These are phyloP conservation scores for Achatina immaculata DNA, from an alignment of 1,140 invertebrate genomes.

Conservation along the genomic window DNA sequence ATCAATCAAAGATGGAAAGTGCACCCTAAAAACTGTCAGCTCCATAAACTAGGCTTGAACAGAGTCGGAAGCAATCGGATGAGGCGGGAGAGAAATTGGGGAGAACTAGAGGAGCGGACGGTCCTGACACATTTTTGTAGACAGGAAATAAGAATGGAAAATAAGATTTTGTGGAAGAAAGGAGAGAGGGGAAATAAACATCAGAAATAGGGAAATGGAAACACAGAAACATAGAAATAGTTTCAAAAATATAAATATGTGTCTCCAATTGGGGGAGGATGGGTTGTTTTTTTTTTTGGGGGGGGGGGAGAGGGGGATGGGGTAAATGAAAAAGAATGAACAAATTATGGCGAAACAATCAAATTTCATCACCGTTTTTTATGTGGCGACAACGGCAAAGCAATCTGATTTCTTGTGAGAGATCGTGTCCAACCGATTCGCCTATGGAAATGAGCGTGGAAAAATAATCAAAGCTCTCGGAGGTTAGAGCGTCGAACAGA, in stretches of 20 bases:
- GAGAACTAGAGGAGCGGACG: neutral
- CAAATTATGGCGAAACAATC: neutral
- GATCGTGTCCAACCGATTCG: neutral
- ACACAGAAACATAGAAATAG: neutral
- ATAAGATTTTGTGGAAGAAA: neutral
- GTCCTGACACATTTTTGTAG: too few species aligned
- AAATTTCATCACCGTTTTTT: slow-evolving; percentile 17
- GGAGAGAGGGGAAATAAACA: neutral
- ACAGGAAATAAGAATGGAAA: too few species aligned
- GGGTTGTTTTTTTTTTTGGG: too few species aligned
- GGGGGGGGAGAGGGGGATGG: neutral
- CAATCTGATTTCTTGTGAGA: slow-evolving; percentile 10
- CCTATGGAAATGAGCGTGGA: neutral
- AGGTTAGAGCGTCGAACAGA: neutral
- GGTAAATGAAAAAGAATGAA: neutral
- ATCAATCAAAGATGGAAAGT: slow-evolving; percentile 19
- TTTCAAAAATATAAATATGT: neutral
- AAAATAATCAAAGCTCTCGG: neutral
- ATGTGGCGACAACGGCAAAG: neutral
- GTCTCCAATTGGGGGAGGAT: too few species aligned
- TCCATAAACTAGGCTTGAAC: neutral
- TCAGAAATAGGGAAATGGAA: neutral
- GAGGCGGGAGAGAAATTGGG: neutral
- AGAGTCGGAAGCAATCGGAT: neutral
- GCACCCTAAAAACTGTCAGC: slow-evolving; percentile 4